Evolutionary conservation across 2,113 vertebrate species (phyloP).

Genomic region (Heterotilapia buettikoferi): DNA sequence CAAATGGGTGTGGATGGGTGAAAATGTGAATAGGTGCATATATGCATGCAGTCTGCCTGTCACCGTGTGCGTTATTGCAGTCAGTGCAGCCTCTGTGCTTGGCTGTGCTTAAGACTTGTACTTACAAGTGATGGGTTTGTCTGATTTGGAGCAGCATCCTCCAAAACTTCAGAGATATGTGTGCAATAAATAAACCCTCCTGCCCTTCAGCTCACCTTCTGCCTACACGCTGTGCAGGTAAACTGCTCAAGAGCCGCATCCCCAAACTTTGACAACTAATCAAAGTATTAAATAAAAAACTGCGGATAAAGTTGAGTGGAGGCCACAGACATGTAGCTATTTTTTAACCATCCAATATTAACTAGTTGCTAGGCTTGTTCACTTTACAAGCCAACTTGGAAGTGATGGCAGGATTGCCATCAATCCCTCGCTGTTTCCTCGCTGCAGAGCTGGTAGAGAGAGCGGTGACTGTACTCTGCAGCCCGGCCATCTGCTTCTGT

Average conservation of each 20-base stretch:
- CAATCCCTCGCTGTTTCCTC: slow-evolving; percentile 85
- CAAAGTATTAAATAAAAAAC: neutral
- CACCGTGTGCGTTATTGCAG: slow-evolving; percentile 65
- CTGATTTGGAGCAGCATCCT: neutral
- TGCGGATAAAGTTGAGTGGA: neutral
- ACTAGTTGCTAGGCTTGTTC: neutral
- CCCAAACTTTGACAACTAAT: slow-evolving; percentile 1
- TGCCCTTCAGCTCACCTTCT: neutral
- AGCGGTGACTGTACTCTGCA: slow-evolving; percentile 89
- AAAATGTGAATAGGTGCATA: slow-evolving; percentile 84
- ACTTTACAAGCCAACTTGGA: slow-evolving; percentile 40
- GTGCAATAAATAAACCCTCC: neutral
- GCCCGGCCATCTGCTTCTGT: slow-evolving; percentile 96
- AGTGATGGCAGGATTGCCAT: slow-evolving; percentile 72
- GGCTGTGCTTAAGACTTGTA: neutral
- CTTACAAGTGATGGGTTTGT: neutral
- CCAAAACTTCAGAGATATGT: neutral
- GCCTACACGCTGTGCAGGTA: neutral
- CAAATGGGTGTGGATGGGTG: slow-evolving; percentile 83
- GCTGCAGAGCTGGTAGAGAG: slow-evolving; percentile 82
- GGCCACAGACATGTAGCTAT: neutral
- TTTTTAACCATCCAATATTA: neutral
- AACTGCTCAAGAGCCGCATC: neutral
- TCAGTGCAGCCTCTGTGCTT: neutral
- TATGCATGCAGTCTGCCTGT: slow-evolving; percentile 53